Base-by-base conservation (phyloP, 2,888 invertebrate species). In the Acanthosepion lycidas region DNA sequence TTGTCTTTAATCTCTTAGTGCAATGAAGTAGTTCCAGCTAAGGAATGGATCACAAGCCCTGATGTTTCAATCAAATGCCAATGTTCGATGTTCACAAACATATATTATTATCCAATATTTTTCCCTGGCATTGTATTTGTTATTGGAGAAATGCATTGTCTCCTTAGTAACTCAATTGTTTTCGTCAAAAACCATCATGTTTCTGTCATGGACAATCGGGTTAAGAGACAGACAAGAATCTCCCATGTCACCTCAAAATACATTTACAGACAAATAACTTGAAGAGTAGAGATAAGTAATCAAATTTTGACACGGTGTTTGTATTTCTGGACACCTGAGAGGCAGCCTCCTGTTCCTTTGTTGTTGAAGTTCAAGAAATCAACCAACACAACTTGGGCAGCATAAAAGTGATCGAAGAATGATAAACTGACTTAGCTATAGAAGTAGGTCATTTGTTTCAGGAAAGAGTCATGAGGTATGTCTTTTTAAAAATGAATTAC, bases 301-400 rank as follows among this genome's bases (percentile, higher is more conserved):
- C 78, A 33, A 78, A 78, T 78, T 78, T 33, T 78, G n/a, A 78
- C 59, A 59, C n/a, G 15, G n/a, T 78, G 78, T 78, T 78, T 78
- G 78, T 78, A 78, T 78, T 78, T 78, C n/a, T 78, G 78, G 78
- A n/a, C 78, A 78, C 78, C 78, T 78, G 78, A 78, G 78, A 78
- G 78, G n/a, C 78, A 78, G n/a, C 15, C n/a, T 3, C 12, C 12
- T 15, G 59, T 59, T 78, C 15, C 23, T n/a, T 2, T 78, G 12
- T 78, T 33, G 78, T 15, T 78, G 78, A 78, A 78, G 3, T 78
- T 78, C n/a, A 33, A n/a, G 8, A 78, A 78, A 78, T n/a, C n/a
- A 33, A 78, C 78, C 78, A n/a, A 9, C 15, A n/a, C n/a, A 33
- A 12, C 15, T n/a, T 15, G 4, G n/a, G 78, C 9, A 78, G n/a